These are phyloP conservation scores for Drosophila nigritarsus DNA, from an alignment of 2,888 invertebrate species.

Conservation along the genomic window DNA sequence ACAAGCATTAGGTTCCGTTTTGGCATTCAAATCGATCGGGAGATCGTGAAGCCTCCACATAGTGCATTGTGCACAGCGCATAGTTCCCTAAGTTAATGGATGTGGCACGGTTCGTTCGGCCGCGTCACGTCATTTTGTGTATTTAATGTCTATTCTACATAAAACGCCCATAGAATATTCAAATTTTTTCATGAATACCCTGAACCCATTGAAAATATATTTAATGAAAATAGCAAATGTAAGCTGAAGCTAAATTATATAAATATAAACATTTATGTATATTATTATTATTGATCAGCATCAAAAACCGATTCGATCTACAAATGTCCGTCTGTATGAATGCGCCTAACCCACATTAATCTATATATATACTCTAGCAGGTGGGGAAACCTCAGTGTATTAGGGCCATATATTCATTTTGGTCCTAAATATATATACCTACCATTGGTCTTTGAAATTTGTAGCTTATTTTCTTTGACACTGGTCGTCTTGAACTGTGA, in stretches of 20 bases:
- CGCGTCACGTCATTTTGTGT: slow-evolving; percentile 16
- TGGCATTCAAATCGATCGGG: slow-evolving; percentile 3
- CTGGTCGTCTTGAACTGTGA: no score
- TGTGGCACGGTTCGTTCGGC: not conserved
- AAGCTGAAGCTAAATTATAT: not conserved
- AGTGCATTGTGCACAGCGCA: slow-evolving; percentile 3
- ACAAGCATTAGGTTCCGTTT: slow-evolving; percentile 18
- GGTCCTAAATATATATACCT: no score
- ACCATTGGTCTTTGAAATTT: no score
- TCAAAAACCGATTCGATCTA: not conserved
- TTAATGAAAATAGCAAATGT: not conserved
- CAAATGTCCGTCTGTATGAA: not conserved
- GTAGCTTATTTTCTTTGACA: no score
- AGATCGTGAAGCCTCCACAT: slow-evolving; percentile 13
- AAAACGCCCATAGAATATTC: slow-evolving; percentile 23
- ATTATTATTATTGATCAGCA: not conserved
- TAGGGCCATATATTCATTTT: no score
- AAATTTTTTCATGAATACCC: not conserved
- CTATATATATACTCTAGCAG: no score
- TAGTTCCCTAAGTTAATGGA: slow-evolving; percentile 23
- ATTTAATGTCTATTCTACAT: slow-evolving; percentile 25
- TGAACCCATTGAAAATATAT: slow-evolving; percentile 3
- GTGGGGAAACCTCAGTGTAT: no score
- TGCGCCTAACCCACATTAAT: not conserved
- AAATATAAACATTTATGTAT: not conserved